Conservation (phyloP, 2,113 vertebrate species). For the Casuarius casuarius region DNA sequence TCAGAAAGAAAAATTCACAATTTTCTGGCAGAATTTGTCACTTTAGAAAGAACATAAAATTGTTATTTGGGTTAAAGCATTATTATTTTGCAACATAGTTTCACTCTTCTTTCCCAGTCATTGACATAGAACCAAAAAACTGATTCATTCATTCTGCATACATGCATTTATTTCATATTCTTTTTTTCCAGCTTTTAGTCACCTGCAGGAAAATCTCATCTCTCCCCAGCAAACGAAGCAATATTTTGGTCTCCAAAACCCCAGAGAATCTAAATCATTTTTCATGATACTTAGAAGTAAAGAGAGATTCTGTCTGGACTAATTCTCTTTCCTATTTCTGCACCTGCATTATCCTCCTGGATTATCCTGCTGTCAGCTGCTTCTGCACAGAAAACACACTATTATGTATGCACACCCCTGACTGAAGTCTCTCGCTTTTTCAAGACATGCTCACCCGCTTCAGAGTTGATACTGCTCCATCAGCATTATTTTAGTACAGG, state of each 20-base stretch:
- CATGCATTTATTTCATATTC: neutral
- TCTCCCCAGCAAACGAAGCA: neutral
- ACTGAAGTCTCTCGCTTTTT: constrained; percentile 16
- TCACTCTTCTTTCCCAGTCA: neutral
- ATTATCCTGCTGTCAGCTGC: constrained; percentile 47
- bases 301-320: constrained; percentile 2
- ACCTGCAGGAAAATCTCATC: neutral
- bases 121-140: neutral
- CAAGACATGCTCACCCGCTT: neutral
- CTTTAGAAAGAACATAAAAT: neutral
- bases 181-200: constrained; percentile 18
- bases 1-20: neutral
- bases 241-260: constrained; percentile 15
- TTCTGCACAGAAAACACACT: constrained; percentile 19
- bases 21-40: neutral
- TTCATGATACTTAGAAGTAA: constrained; percentile 8
- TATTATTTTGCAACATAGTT: neutral
- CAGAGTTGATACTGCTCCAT: neutral
- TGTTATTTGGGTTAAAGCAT: neutral
- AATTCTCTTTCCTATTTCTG: constrained; percentile 5
- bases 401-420: constrained; percentile 12
- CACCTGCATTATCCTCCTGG: constrained; percentile 44
- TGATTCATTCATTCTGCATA: neutral
- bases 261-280: constrained; percentile 13
- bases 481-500: constrained; percentile 19